Percentiles rank a stretch among this genome's conserved stretches.
Conservation (phyloP, 2,113 vertebrate species). For the Micronycteris hirsuta region DNA sequence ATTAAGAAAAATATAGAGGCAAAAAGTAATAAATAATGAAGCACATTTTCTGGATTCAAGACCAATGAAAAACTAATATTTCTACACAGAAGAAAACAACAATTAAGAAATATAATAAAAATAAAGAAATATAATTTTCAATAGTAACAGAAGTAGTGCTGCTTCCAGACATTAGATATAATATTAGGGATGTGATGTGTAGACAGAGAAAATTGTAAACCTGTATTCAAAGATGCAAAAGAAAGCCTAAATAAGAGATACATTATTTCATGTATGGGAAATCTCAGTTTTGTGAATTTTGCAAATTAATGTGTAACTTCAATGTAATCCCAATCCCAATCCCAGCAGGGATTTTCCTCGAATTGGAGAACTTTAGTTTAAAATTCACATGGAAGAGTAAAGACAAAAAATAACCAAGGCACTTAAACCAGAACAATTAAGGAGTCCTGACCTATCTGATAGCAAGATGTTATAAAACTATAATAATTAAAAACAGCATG, state of each 20-base stretch:
- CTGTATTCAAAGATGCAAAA: not conserved
- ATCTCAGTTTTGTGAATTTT: not conserved
- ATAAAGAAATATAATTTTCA: not conserved
- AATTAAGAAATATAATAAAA: slow-evolving; percentile 30
- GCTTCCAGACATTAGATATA: not conserved
- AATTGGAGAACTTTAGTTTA: not conserved
- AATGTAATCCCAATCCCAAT: not conserved
- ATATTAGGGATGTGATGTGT: not conserved
- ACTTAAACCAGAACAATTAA: not conserved
- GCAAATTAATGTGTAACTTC: not conserved
- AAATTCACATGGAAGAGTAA: not conserved
- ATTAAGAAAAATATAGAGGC: not conserved
- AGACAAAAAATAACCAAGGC: not conserved
- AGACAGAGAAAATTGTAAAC: not conserved
- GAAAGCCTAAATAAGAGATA: not conserved
- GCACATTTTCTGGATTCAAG: not conserved
- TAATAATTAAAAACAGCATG: not conserved
- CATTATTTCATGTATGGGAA: not conserved
- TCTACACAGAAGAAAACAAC: not conserved
- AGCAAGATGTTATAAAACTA: not conserved
- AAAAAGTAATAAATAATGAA: not conserved
- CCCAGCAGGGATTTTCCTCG: not conserved
- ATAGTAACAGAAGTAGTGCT: not conserved
- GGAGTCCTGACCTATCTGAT: not conserved
- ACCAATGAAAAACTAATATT: not conserved